These are phyloP conservation scores for Luffia ferchaultella DNA, from an alignment of 2,888 invertebrate species.

Conservation along the genomic window DNA sequence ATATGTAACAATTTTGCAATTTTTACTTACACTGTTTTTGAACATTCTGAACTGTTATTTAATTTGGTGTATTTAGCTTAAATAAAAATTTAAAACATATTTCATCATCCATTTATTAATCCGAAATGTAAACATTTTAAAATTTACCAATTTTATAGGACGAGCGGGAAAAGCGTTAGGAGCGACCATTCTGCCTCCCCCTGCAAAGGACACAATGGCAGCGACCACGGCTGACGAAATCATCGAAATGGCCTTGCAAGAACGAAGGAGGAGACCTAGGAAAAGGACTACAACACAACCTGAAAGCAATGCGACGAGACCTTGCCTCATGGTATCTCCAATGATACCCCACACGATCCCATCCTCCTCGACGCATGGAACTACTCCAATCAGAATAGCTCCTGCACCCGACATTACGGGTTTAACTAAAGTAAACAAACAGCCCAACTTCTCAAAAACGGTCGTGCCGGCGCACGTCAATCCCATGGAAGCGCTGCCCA, in stretches of 20 bases:
- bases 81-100: too few relatives aligned
- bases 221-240: conserved; percentile 30
- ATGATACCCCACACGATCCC: conserved; percentile 10
- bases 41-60: too few relatives aligned
- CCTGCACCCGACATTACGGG: conserved; percentile 10
- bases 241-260: conserved; percentile 23
- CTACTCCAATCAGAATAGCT: conserved; percentile 12
- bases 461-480: conserved; percentile 18
- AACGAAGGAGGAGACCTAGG: conserved; percentile 14
- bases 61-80: too few relatives aligned
- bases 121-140: too few relatives aligned
- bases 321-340: conserved; percentile 17
- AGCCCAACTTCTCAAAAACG: not conserved
- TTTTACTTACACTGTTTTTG: too few relatives aligned
- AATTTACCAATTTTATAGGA: too few relatives aligned
- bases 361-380: conserved; percentile 12
- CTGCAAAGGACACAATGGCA: conserved; percentile 6
- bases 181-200: conserved; percentile 18
- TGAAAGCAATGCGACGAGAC: conserved; percentile 9
- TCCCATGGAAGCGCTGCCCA: conserved; percentile 24
- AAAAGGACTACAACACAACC: conserved; percentile 7
- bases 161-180: conserved; percentile 30
- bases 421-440: not conserved
- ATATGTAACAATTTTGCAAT: too few relatives aligned
- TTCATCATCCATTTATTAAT: too few relatives aligned